Base-by-base conservation (phyloP, 1,140 invertebrate genomes). In the Ceratina calcarata region DNA sequence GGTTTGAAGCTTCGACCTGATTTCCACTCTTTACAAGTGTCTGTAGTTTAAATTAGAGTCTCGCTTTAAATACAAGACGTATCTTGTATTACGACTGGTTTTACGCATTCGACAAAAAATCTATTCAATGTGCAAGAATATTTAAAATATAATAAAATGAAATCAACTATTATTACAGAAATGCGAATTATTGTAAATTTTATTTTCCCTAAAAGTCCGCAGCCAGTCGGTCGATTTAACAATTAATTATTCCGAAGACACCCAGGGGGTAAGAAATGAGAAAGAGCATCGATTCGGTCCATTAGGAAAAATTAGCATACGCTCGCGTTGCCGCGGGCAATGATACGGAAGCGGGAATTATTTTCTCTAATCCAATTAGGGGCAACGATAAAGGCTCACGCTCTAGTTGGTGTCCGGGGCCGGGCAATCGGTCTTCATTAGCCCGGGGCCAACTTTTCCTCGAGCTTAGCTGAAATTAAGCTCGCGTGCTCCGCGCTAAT, bases 321-420 rank as follows among this genome's bases (percentile, higher is more conserved):
- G 74, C 67, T 81, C 53, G 66, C 78, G 84, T 82, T 78, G 86
- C 86, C 85, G 57, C 74, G 80, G 45, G 70, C 66, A 85, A 85
- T 80, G 83, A 32, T 32, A 83, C 81, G 81, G 76, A 81, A 75
- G 74, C 74, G 49, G 66, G 84, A 86, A 86, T 86, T 86, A 86
- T 86, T 86, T 86, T 86, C 85, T 86, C 84, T 83, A 86, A 86
- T 83, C 85, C 84, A 86, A 86, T 86, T 86, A 83, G 76, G 62
- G 55, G 78, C 15, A 49, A 60, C 85, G 78, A 86, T 86, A 86
- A 86, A 86, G 83, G 85, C 78, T 81, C 65, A 55, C 80, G 69
- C 72, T 74, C 80, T 60, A 62, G 62, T 77, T 80, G 22, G 69
- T 73, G 64, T 80, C 49, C 77, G 65, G 45, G 32, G 8, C 18